Conservation (phyloP, 1,140 invertebrate species). For the Sitophilus oryzae region DNA sequence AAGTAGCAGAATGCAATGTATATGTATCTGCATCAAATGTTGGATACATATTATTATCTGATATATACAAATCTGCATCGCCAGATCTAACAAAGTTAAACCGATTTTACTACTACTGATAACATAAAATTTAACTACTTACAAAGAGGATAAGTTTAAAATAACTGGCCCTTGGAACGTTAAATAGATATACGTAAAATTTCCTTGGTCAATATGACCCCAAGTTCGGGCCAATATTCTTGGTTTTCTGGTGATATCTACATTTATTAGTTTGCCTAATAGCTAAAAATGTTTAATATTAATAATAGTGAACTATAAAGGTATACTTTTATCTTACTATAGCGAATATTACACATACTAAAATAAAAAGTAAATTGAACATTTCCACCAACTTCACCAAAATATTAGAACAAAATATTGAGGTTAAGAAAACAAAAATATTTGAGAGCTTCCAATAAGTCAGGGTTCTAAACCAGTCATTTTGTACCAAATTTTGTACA, state of each 20-base stretch:
- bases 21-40: constrained; percentile 49
- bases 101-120: neutral
- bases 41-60: constrained; percentile 46
- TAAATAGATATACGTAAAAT: constrained; percentile 12
- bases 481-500: no score
- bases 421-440: no score
- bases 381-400: no score
- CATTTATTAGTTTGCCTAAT: constrained; percentile 12
- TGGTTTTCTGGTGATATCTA: constrained; percentile 2
- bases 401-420: no score
- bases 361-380: constrained; percentile 6
- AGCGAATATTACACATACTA: constrained; percentile 3
- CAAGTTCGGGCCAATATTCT: neutral
- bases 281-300: constrained; percentile 5
- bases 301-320: neutral
- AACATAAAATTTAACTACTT: neutral
- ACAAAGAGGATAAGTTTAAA: constrained; percentile 16
- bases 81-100: constrained; percentile 35
- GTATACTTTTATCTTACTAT: constrained; percentile 1
- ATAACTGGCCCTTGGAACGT: constrained; percentile 1
- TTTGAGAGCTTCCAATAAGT: no score
- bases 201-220: constrained; percentile 5
- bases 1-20: constrained; percentile 52
- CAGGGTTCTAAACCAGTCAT: no score
- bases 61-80: constrained; percentile 55